These are phyloP conservation scores for Dasyprocta punctata DNA, from an alignment of 2,113 vertebrate genomes.

Conservation along the genomic window DNA sequence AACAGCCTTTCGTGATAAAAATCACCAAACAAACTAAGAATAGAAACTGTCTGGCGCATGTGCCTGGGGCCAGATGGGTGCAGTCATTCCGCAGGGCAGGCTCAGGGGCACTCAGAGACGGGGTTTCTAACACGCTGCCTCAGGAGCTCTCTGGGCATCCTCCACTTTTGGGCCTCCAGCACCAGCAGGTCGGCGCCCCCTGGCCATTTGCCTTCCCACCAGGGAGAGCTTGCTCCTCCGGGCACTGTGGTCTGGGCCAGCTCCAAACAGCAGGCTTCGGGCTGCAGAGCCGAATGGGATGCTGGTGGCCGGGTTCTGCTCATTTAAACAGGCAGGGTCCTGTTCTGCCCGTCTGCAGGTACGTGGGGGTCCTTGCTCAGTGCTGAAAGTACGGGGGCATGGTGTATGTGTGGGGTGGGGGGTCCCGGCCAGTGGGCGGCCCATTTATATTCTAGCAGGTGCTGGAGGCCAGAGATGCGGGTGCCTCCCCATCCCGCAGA, in stretches of 20 bases:
- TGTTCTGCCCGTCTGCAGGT: not conserved
- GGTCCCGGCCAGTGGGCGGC: not conserved
- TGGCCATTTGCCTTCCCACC: not conserved
- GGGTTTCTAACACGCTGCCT: not conserved
- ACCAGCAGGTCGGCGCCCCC: too few relatives aligned
- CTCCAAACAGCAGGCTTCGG: too few relatives aligned
- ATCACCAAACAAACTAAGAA: not conserved
- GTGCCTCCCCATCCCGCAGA: not conserved
- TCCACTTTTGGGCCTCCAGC: not conserved
- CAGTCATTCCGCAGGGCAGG: accelerated
- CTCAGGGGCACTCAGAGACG: not conserved
- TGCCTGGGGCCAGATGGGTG: not conserved
- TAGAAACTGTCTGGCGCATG: not conserved
- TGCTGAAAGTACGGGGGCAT: not conserved
- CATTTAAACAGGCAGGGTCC: not conserved
- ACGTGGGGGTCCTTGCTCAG: not conserved
- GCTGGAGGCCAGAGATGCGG: not conserved
- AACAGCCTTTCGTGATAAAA: not conserved
- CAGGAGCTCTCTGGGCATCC: accelerated
- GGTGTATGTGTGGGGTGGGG: not conserved
- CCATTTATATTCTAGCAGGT: not conserved
- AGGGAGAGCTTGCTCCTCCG: not conserved
- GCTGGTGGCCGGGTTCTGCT: not conserved
- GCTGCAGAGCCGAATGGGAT: too few relatives aligned
- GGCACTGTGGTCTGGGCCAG: not conserved